Evolutionary conservation across 2,888 invertebrate species (phyloP), one percentile per base, ranked within the genome.

Genomic region (Spatulosminthurus flaviceps): DNA sequence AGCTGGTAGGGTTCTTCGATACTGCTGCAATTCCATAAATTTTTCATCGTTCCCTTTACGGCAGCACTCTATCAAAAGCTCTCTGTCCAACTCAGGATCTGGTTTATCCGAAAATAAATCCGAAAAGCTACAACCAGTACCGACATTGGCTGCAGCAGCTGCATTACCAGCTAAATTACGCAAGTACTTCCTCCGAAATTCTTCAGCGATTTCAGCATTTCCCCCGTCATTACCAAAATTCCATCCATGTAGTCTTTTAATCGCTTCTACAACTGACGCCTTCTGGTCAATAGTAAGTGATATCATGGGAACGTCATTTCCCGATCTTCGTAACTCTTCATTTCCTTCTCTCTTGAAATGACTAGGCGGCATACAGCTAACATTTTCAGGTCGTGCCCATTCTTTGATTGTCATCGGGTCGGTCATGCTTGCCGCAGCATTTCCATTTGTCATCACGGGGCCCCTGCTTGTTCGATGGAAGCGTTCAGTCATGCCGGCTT

Each of bases 1-100:
- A 0, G 93, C 89, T 16, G 95, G 95, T 72, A 95, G 87, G 76
- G 89, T 91, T 85, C 89, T 86, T 51, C 95, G 89, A 81, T 91
- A 90, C 61, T 88, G 86, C 83, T 91, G 86, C 90, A 93, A 91
- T 79, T 89, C 87, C 77, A 88, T 87, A 86, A 92, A 93, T 74
- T 74, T 13, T 34, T 67, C 21, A 66, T 42, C 22, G 66, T 24
- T 42, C 64, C 67, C 21, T 64, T 66, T 74, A 60, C 41, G 22
- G 24, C 5, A 13, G 22, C 24, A 26, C 22, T 64, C 64, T 16
- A 4, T 11, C 22, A 64, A 22, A 22, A 79, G 66, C n/a, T 71
- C 51, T 11, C 13, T 2, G 24, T 79, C 79, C n/a, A 79, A 26
- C 7, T 22, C 43, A 21, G 74, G 67, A 67, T 79, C 79, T 9